phyloP scores from a whole-genome alignment of 2,888 invertebrate species.

The Lepidocyrtoides sp. region DNA sequence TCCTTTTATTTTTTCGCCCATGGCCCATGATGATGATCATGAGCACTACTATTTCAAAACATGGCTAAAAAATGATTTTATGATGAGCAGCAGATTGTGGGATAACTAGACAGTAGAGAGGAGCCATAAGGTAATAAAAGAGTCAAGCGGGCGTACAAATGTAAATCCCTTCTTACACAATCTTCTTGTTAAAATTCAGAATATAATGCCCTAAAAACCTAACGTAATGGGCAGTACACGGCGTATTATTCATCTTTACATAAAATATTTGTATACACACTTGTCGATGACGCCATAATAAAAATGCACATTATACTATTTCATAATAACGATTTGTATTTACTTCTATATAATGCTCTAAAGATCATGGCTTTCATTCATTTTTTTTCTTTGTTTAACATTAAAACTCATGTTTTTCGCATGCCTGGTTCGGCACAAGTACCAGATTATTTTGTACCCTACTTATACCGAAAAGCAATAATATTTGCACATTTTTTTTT shows the following conservation, averaged over 20 bases:
- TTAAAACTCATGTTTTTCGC: neutral
- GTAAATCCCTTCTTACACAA: neutral
- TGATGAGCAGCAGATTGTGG: neutral
- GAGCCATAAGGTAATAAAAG: too few species aligned
- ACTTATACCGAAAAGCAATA: slow-evolving; percentile 1
- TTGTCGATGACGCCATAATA: slow-evolving; percentile 34
- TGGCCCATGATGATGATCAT: too few species aligned
- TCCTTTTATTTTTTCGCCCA: slow-evolving; percentile 2
- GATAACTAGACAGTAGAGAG: neutral
- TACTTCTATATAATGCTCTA: too few species aligned
- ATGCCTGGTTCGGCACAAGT: neutral
- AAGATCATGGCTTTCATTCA: slow-evolving; percentile 25
- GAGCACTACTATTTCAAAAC: neutral
- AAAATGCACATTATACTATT: neutral
- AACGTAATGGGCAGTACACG: slow-evolving; percentile 9
- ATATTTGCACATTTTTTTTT: neutral
- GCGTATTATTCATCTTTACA: neutral
- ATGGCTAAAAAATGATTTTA: neutral
- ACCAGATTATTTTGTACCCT: slow-evolving; percentile 6
- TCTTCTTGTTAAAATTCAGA: neutral
- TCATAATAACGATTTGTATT: neutral
- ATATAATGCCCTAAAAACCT: slow-evolving; percentile 8
- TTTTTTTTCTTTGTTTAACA: slow-evolving; percentile 26
- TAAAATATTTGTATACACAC: too few species aligned
- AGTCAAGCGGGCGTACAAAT: neutral